A percentile compares a stretch with the other conserved stretches of the same genome.
Conservation (phyloP, 1,140 invertebrate genomes). For the Drosophila repletoides region DNA sequence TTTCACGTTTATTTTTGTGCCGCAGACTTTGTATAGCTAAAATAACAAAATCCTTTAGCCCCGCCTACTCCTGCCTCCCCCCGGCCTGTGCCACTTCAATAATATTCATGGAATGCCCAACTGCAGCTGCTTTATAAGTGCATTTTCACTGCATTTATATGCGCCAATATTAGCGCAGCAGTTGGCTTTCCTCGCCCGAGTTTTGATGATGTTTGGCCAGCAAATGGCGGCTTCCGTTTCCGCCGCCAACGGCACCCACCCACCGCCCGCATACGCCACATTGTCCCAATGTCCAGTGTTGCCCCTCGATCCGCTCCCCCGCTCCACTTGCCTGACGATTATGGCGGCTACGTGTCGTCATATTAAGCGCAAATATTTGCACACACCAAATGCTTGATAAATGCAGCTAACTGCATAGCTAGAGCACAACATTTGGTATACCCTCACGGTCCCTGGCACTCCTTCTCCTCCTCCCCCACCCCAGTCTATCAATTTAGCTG, state of each 20-base stretch:
- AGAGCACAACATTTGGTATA: conserved; percentile 54
- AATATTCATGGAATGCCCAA: conserved; percentile 9
- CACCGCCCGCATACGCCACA: too few relatives aligned
- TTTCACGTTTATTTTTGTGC: conserved; percentile 72
- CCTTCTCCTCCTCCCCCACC: neutral
- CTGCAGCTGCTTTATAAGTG: conserved; percentile 38
- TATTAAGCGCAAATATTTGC: conserved; percentile 72
- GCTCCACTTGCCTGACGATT: conserved; percentile 45
- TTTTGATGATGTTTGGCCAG: conserved; percentile 77
- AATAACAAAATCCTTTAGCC: conserved; percentile 69
- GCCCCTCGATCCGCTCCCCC: too few relatives aligned
- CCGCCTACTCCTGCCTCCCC: conserved; percentile 13
- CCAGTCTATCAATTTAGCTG: too few relatives aligned
- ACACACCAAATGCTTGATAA: conserved; percentile 77
- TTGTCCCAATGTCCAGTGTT: too few relatives aligned
- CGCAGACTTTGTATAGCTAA: conserved; percentile 82
- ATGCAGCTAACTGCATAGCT: conserved; percentile 61
- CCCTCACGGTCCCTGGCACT: neutral
- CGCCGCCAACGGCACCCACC: neutral
- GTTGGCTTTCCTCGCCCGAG: conserved; percentile 33
- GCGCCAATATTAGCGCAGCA: conserved; percentile 71
- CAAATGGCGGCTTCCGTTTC: conserved; percentile 39
- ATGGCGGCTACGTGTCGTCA: conserved; percentile 62
- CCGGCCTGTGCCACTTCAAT: neutral
- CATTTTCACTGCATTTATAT: conserved; percentile 73